Conservation (phyloP, 2,888 invertebrate species). For the Ichneumon xanthorius region DNA sequence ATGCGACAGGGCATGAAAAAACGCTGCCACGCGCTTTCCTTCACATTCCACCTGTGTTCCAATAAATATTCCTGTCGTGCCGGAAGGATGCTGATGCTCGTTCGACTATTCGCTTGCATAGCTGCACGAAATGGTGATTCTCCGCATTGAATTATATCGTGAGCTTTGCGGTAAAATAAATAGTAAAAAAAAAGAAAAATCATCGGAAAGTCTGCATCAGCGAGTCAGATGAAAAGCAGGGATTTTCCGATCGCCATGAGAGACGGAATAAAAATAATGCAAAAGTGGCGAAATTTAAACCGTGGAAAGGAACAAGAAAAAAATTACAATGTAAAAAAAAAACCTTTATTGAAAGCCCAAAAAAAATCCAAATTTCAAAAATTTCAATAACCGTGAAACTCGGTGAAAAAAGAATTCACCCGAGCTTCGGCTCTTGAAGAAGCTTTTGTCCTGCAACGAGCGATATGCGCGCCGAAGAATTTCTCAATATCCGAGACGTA, state of each 20-base stretch:
- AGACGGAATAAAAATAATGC: not conserved
- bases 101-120: not conserved
- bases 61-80: conserved; percentile 38
- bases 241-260: not conserved
- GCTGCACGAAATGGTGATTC: not conserved
- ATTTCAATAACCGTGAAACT: not conserved
- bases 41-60: conserved; percentile 31
- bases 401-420: too few species aligned
- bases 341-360: not conserved
- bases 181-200: not conserved
- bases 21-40: conserved; percentile 2
- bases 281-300: not conserved
- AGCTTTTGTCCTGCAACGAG: too few species aligned
- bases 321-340: not conserved
- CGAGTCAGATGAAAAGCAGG: not conserved
- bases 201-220: not conserved
- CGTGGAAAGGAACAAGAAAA: not conserved
- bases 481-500: too few species aligned
- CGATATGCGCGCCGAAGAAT: too few species aligned
- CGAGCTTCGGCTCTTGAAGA: too few species aligned
- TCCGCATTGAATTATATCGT: conserved; percentile 14
- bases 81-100: conserved; percentile 4
- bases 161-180: not conserved
- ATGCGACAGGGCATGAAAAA: conserved; percentile 9
- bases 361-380: not conserved